Base-by-base conservation (phyloP, 30 jellyfish, hydroid and myxozoan genomes). In the Pelagia noctiluca region DNA sequence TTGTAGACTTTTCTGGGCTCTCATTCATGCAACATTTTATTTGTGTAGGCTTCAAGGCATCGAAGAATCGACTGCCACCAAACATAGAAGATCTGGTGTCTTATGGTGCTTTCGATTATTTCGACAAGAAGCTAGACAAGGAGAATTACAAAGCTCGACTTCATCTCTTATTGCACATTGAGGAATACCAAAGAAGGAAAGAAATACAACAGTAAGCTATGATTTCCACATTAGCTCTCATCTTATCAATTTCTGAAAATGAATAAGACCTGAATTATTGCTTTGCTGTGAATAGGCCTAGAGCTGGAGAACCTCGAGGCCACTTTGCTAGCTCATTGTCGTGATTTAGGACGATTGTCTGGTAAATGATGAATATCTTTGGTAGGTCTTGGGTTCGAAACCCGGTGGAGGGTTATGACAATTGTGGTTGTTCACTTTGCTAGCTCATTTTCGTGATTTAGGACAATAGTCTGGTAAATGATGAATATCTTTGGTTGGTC, bases 91-190 rank as follows among this genome's bases (percentile, higher is more conserved):
- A 70, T 25, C 84, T 88, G 26, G 92, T 88, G 35, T 38, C 36
- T n/a, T 78, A 42, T 80, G 96, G 88, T 26, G 96, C 96, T 11
- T 79, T 88, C 29, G 84, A 88, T 47, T 37, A 88, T 60, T 53
- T 88, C 30, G 88, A 67, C 4, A 80, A 42, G 36, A 61, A 63
- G 25, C 61, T 88, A 8, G 79, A 92, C 4, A 78, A 36, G 46
- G 34, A 79, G 10, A 78, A 68, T 52, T 88, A 88, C 84, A 83
- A 79, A 53, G 82, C 60, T 54, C 24, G 96, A 28, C 79, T 78
- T 1, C 96, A 88, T 50, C 42, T 83, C 29, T 50, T 88, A 54
- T 68, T 88, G 12, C 85, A 88, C 85, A 64, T 88, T 26, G 96
- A 88, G 64, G 96, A 88, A 64, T 49, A 65, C 50, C 79, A 78